phyloP scores from a whole-genome alignment of 2,113 vertebrate species.

The Acrocephalus kingi region DNA sequence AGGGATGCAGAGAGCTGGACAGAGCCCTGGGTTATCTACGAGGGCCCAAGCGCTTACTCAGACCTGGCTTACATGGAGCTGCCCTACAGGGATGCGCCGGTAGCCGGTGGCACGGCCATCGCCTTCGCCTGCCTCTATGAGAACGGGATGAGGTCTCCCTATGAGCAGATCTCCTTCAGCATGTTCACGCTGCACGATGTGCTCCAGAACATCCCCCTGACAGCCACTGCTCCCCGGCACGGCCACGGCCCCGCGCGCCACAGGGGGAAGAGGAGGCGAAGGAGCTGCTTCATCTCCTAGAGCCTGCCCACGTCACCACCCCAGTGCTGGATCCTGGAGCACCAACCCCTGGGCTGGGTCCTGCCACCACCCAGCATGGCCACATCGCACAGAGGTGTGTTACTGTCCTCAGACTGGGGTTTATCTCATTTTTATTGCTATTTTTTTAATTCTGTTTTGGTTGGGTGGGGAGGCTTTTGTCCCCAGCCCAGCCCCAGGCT shows the following conservation, averaged over 20 bases:
- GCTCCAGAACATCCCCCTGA: slow-evolving; percentile 81
- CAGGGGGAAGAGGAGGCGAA: not conserved
- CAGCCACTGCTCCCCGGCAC: accelerated
- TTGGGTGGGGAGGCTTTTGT: not conserved
- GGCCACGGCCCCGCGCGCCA: accelerated
- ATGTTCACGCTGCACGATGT: slow-evolving; percentile 88
- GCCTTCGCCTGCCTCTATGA: slow-evolving; percentile 90
- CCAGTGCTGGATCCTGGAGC: accelerated
- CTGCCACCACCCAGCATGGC: accelerated
- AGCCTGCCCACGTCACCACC: accelerated
- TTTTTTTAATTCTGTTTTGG: not conserved
- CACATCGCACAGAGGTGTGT: accelerated
- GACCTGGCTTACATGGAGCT: slow-evolving; percentile 87
- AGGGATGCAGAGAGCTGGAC: slow-evolving; percentile 88
- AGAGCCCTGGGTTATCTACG: slow-evolving; percentile 90
- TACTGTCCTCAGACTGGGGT: not conserved
- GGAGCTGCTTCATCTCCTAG: not conserved
- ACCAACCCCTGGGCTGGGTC: not conserved
- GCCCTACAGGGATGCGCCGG: slow-evolving; percentile 37
- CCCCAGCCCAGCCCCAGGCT: not conserved
- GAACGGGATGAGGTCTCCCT: slow-evolving; percentile 81
- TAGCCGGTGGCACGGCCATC: slow-evolving; percentile 30
- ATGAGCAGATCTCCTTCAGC: slow-evolving; percentile 92
- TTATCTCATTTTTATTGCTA: not conserved
- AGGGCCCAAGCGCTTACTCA: slow-evolving; percentile 93